These are phyloP conservation scores for Falco punctatus DNA, from an alignment of 2,113 vertebrate species.

Conservation along the genomic window DNA sequence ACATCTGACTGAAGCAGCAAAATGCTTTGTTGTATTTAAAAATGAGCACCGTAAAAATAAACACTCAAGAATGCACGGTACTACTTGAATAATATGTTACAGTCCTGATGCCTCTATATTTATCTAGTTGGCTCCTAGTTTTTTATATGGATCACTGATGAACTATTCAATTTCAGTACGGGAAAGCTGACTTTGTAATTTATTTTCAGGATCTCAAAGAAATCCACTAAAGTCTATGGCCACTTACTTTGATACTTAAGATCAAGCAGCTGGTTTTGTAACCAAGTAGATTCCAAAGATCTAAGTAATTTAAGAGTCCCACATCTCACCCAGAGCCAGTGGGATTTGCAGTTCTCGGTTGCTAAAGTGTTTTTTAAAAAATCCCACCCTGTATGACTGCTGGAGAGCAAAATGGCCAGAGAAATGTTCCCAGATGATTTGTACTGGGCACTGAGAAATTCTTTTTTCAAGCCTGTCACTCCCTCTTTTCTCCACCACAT, in stretches of 20 bases:
- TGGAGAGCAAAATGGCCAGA: background rate
- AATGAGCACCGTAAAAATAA: background rate
- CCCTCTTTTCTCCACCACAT: background rate
- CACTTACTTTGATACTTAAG: background rate
- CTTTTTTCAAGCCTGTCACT: background rate
- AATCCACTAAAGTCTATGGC: accelerated
- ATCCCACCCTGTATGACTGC: background rate
- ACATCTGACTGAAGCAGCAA: background rate
- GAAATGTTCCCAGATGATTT: background rate
- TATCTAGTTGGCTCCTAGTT: background rate
- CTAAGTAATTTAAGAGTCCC: background rate
- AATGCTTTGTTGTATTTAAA: background rate
- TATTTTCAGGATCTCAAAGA: background rate
- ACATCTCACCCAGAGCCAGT: background rate
- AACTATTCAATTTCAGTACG: background rate
- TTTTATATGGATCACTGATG: background rate
- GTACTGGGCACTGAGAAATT: background rate
- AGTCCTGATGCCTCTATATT: background rate
- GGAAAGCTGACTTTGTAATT: background rate
- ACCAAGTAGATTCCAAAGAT: background rate
- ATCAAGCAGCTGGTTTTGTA: background rate
- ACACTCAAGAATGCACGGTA: background rate
- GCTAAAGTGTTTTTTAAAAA: background rate
- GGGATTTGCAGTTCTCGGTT: background rate
- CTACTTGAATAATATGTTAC: background rate